Evolutionary conservation across 2,888 invertebrate species (phyloP).

Genomic region (Campoplex capitator): DNA sequence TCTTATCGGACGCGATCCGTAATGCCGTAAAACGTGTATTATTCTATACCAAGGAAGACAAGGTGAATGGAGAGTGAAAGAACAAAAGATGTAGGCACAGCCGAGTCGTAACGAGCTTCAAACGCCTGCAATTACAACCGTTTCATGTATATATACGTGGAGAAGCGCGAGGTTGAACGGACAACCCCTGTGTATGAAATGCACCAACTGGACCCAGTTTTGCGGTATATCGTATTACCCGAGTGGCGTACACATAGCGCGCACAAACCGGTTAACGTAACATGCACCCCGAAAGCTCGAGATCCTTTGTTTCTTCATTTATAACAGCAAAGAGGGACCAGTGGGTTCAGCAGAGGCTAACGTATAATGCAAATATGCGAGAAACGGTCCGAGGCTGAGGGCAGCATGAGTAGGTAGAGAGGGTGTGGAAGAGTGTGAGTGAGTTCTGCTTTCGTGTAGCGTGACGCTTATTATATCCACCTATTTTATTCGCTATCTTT

Average conservation of each 20-base stretch:
- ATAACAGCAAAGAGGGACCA: slow-evolving; percentile 64
- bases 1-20: background rate
- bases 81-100: slow-evolving; percentile 36
- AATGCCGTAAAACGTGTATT: slow-evolving; percentile 23
- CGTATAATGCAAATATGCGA: slow-evolving; percentile 12
- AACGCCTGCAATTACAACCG: slow-evolving; percentile 64
- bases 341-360: slow-evolving; percentile 46
- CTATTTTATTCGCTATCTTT: slow-evolving; percentile 33
- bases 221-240: slow-evolving; percentile 43
- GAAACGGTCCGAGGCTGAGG: background rate
- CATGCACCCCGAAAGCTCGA: slow-evolving; percentile 61
- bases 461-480: slow-evolving; percentile 53
- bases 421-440: slow-evolving; percentile 7
- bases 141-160: slow-evolving; percentile 35
- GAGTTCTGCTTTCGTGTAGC: slow-evolving; percentile 23
- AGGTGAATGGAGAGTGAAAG: slow-evolving; percentile 23
- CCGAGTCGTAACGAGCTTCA: slow-evolving; percentile 48
- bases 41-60: slow-evolving; percentile 23
- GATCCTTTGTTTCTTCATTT: slow-evolving; percentile 75
- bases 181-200: slow-evolving; percentile 26
- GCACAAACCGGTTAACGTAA: slow-evolving; percentile 62
- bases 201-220: slow-evolving; percentile 48
- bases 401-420: background rate
- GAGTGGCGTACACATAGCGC: slow-evolving; percentile 37
- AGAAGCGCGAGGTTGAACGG: slow-evolving; percentile 43